These are phyloP conservation scores for Pseudomugil tenellus DNA, from an alignment of 2,797 vertebrate species.

Conservation along the genomic window DNA sequence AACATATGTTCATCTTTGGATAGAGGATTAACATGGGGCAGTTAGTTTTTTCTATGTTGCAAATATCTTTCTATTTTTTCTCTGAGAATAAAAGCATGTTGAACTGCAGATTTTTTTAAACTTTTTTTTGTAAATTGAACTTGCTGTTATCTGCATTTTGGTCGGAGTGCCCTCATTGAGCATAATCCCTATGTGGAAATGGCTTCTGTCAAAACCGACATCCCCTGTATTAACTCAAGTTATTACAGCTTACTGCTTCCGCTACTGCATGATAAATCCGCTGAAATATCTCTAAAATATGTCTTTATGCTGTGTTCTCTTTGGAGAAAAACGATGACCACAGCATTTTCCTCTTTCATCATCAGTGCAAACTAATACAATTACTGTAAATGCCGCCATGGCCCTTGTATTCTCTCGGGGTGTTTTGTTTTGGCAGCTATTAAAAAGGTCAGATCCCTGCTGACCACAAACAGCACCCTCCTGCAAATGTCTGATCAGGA, in stretches of 20 bases:
- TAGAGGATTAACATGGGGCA: too few species aligned
- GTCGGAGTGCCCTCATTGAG: constrained; percentile 14
- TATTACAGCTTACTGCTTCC: constrained; percentile 28
- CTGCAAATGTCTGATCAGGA: background rate
- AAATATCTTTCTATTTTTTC: too few species aligned
- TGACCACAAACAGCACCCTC: background rate
- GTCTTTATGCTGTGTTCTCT: too few species aligned
- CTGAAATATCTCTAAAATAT: background rate
- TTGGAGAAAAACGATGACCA: background rate
- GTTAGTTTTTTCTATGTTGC: too few species aligned
- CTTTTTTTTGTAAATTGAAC: constrained; percentile 4
- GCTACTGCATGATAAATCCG: constrained; percentile 16
- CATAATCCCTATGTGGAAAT: constrained; percentile 48
- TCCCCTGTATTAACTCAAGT: constrained; percentile 44
- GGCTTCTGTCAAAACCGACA: constrained; percentile 38
- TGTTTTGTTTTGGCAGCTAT: background rate
- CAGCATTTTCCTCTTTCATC: background rate
- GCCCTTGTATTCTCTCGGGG: background rate
- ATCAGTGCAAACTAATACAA: background rate
- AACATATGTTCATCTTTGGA: too few species aligned
- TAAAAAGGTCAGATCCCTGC: background rate
- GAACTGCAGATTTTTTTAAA: background rate
- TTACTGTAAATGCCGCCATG: background rate
- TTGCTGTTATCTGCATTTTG: constrained; percentile 10
- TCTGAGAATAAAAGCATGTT: too few species aligned